Base-by-base conservation (phyloP, 2,113 vertebrate species). In the Eptatretus burgeri region DNA sequence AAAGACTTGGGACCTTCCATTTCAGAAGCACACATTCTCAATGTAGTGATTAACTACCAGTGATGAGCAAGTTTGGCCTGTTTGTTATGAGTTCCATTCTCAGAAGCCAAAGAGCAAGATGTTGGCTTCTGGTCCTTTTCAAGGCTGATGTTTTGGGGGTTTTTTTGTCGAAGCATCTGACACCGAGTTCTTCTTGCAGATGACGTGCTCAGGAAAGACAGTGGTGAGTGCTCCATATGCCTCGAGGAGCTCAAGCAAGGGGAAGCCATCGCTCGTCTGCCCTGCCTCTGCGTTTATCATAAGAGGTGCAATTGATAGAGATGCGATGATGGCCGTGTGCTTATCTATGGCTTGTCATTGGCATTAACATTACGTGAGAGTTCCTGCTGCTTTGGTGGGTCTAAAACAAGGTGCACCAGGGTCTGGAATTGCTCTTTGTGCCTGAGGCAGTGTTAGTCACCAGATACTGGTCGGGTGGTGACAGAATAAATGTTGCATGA, bases 201-300 rank as follows among this genome's bases (percentile, higher is more conserved):
- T 81, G 86, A 94, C 66, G 83, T 94, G 63, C 80, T 94, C 71
- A 75, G 75, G 64, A 93, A 93, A 79, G 85, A 89, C 65, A 72
- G 82, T 66, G 86, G 84, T 70, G 88, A 94, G 74, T 94, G 88
- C 82, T 81, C 88, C 67, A 93, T 94, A 76, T 94, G 88, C 72
- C 76, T 94, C 73, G 88, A 94, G 71, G 85, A 93, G 64, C 70
- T 94, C 71, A 75, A 78, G 63, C 88, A 91, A 74, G 88, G 88
- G 64, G 86, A 93, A 70, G 93, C 86, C 62, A 94, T 94, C 68
- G 88, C 86, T 53, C 80, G 88, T 16, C 78, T 94, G 74, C 86
- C 88, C 71, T 94, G 88, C 71, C 82, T 94, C 71, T 94, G 88
- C 76, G 83, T 94, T 74, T 94, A 94, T 69, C 88, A 94, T 65